A percentile compares a stretch with the other conserved stretches of the same genome.
Evolutionary conservation across 2,888 invertebrate genomes (phyloP).

Genomic region (Tortrix viridana): DNA sequence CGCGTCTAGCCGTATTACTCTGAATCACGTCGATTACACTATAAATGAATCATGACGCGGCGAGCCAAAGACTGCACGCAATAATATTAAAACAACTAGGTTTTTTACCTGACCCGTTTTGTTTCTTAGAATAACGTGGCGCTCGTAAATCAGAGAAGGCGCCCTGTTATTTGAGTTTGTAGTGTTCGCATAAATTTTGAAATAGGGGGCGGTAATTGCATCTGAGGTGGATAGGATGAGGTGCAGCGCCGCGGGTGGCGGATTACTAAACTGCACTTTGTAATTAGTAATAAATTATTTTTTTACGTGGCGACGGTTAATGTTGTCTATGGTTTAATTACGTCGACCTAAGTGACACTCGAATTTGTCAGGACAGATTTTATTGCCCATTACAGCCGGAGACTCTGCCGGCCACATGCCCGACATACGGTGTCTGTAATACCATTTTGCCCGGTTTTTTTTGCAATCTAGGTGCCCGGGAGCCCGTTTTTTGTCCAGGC

Average conservation of each 20-base stretch:
- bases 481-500: conserved; percentile 31
- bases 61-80: conserved; percentile 59
- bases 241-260: conserved; percentile 65
- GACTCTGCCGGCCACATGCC: conserved; percentile 50
- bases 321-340: not conserved
- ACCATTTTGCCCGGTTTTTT: conserved; percentile 45
- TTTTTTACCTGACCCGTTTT: conserved; percentile 64
- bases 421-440: conserved; percentile 39
- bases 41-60: conserved; percentile 65
- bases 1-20: conserved; percentile 71
- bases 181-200: conserved; percentile 67
- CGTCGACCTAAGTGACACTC: conserved; percentile 28
- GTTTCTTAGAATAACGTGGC: conserved; percentile 70
- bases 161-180: conserved; percentile 76
- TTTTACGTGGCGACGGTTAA: not conserved
- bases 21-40: conserved; percentile 72
- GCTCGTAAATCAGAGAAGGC: conserved; percentile 77
- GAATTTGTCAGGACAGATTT: conserved; percentile 31
- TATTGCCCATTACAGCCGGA: conserved; percentile 31
- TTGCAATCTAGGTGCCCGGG: conserved; percentile 41
- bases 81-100: conserved; percentile 63
- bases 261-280: conserved; percentile 36
- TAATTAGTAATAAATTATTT: conserved; percentile 16
- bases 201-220: conserved; percentile 59
- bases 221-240: conserved; percentile 46